Evolutionary conservation across 1,140 invertebrate genomes (phyloP), one percentile per base, ranked within the genome.

Genomic region (Camponotus vicinus): DNA sequence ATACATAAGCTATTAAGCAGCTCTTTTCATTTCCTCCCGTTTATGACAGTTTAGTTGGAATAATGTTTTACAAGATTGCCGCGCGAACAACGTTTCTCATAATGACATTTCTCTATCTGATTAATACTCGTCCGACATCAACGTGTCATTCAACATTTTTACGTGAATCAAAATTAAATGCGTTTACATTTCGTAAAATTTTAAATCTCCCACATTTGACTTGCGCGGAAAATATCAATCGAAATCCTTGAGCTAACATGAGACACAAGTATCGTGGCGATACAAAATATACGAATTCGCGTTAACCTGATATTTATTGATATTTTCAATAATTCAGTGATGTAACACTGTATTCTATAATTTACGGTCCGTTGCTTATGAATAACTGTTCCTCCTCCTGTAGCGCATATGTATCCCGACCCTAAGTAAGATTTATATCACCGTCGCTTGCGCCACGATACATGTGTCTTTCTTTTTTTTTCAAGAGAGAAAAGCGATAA

Each of bases 21-120:
- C 94, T 95, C 95, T 95, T 95, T 95, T 95, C 94, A 95, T 95
- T 95, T 95, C 95, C 95, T 95, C 94, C 91, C 94, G 94, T 95
- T 95, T 95, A 95, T 95, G 94, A 95, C 94, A 95, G 94, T 95
- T 95, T 95, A 95, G 94, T 93, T 92, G 89, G 95, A 95, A 95
- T 94, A 95, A 94, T 93, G 94, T 93, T 94, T 93, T 93, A 93
- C 94, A 94, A 94, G 94, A 95, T 95, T 95, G 93, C 92, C 84
- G 88, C 91, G 93, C 87, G 92, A 95, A 94, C 93, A 91, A 89
- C 88, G 89, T 90, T 90, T 89, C 92, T 87, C 88, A 75, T 83
- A 90, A 90, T 92, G 91, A 92, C 92, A 91, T 93, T 93, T 90
- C 93, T 90, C 89, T 86, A 92, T 91, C 92, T 94, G 93, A 95